Evolutionary conservation across 2,797 vertebrate genomes (phyloP).

Genomic region (Gephyroberyx darwinii): DNA sequence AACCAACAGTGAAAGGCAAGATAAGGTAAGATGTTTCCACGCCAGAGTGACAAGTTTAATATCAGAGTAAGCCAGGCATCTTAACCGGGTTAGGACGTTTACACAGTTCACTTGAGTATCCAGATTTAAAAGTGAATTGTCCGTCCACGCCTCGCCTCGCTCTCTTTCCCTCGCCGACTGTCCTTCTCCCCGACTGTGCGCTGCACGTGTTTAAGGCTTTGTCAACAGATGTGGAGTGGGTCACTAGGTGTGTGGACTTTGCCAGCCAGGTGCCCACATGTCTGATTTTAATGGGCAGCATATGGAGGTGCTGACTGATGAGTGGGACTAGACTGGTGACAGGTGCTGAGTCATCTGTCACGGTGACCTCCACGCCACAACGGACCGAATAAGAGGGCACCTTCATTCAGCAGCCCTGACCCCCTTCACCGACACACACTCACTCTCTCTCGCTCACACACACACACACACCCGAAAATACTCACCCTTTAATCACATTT

Average conservation of each 20-base stretch:
- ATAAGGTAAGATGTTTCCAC: no score
- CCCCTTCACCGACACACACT: constrained; percentile 23
- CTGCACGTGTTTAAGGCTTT: constrained; percentile 71
- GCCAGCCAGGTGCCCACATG: constrained; percentile 66
- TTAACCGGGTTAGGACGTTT: no score
- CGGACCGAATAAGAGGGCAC: constrained; percentile 69
- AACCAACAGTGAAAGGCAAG: no score
- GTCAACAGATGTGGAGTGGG: constrained; percentile 80
- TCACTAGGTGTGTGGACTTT: constrained; percentile 68
- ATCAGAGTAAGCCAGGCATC: no score
- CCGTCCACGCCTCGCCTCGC: constrained; percentile 16
- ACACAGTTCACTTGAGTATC: background rate
- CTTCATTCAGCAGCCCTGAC: constrained; percentile 60
- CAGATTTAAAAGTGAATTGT: background rate
- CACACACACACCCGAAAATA: background rate
- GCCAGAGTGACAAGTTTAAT: no score
- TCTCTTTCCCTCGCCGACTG: constrained; percentile 24
- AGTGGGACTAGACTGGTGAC: constrained; percentile 70
- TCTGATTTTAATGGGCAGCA: constrained; percentile 83
- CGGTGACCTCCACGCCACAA: constrained; percentile 57
- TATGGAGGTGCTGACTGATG: constrained; percentile 82
- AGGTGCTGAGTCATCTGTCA: constrained; percentile 77
- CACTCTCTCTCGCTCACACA: constrained; percentile 4
- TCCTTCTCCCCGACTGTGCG: constrained; percentile 34
- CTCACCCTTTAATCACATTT: background rate